These are phyloP conservation scores for Calidris pugnax DNA, from an alignment of 2,113 vertebrate species.

Conservation along the genomic window DNA sequence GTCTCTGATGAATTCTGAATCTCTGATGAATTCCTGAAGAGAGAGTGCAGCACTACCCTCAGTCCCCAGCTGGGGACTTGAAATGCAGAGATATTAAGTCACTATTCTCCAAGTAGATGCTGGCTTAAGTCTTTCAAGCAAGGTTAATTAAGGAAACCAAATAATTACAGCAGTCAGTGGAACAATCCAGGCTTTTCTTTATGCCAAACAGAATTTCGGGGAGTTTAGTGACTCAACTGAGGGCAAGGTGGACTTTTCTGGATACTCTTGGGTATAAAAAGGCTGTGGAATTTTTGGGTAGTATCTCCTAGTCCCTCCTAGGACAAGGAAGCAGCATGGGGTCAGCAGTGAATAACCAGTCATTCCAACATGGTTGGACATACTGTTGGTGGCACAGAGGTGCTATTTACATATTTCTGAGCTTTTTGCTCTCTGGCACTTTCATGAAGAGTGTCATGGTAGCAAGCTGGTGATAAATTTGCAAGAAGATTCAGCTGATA, in stretches of 20 bases:
- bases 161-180: neutral
- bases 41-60: neutral
- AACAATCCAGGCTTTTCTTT: neutral
- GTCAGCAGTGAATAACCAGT: neutral
- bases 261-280: neutral
- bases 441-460: neutral
- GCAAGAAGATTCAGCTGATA: neutral
- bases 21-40: neutral
- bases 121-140: neutral
- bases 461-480: neutral
- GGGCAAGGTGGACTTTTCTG: neutral
- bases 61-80: neutral
- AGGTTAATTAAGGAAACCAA: neutral
- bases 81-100: neutral
- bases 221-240: neutral
- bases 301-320: neutral
- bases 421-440: neutral
- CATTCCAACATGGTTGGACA: neutral
- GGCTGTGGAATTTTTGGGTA: neutral
- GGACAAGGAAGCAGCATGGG: neutral
- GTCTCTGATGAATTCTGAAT: neutral
- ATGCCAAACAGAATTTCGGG: neutral
- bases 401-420: neutral
- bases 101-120: neutral
- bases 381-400: neutral